Evolutionary conservation across 2,888 invertebrate species (phyloP), one percentile per base, ranked within the genome.

Genomic region (Tipula lateralis): DNA sequence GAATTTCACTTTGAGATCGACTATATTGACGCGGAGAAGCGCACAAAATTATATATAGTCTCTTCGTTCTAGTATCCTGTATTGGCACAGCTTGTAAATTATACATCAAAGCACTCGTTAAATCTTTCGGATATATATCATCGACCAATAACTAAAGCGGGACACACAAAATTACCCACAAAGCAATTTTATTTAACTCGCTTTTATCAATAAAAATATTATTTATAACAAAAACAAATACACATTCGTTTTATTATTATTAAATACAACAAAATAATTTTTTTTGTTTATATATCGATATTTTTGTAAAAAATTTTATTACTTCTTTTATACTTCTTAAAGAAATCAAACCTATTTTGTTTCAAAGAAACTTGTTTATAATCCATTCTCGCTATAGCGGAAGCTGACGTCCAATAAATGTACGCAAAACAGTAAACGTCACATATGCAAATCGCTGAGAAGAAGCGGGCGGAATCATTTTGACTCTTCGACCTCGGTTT

Each of bases 291-390:
- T 66, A 66, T 66, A 9, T 66, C 24, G 66, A 66, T 66, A 66
- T 66, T 66, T 24, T 66, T 50, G 2, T 50, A 50, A 50, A 5
- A 66, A 66, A 24, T 66, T 66, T 66, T 66, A 24, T 24, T 66
- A 66, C 24, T 66, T 66, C 24, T 24, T 66, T 66, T 66, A 66
- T 24, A 66, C 66, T 66, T 66, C 66, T 66, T 66, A 66, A 66
- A 66, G 66, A 66, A 66, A 66, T 66, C 66, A 66, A 66, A 66
- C 66, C 66, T 66, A 66, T 66, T 66, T 66, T 66, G 24, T 66
- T 66, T 66, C 66, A 66, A 66, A 66, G 66, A 66, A 66, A 24
- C 66, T 66, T 19, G 66, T 66, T 66, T 66, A 66, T 66, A 66
- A 24, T 24, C 66, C 24, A 66, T 66, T n/a, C n/a, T n/a, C n/a